phyloP scores from a whole-genome alignment of 2,888 invertebrate species.

The Ornithoptera alexandrae region DNA sequence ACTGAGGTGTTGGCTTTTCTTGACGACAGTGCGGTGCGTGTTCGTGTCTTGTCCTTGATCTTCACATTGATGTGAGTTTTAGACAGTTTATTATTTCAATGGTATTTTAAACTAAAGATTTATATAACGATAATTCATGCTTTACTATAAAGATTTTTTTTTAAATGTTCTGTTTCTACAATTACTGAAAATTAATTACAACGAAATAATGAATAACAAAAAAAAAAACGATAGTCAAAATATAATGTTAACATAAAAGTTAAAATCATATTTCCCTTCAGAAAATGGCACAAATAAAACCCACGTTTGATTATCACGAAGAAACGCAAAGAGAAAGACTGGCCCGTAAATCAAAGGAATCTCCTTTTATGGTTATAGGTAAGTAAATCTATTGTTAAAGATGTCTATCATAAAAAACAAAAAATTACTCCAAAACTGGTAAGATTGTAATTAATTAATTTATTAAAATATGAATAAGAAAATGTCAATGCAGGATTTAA shows the following conservation, averaged over 20 bases:
- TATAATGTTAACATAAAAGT: too few species aligned
- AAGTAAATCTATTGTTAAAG: slow-evolving; percentile 44
- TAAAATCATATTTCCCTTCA: slow-evolving; percentile 4
- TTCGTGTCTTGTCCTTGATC: slow-evolving; percentile 13
- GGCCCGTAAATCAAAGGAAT: slow-evolving; percentile 84
- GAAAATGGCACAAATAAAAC: slow-evolving; percentile 58
- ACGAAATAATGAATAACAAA: too few species aligned
- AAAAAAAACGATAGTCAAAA: not conserved
- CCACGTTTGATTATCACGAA: slow-evolving; percentile 75
- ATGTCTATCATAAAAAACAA: not conserved
- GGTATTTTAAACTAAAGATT: not conserved
- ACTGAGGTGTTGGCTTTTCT: not conserved
- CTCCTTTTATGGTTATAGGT: slow-evolving; percentile 86
- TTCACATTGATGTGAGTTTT: slow-evolving; percentile 19
- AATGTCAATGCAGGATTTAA: too few species aligned
- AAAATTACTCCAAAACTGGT: not conserved
- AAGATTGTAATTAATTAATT: not conserved
- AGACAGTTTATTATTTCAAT: not conserved
- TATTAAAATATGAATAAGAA: not conserved
- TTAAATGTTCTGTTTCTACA: not conserved
- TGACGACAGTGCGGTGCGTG: slow-evolving; percentile 3
- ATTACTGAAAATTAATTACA: not conserved
- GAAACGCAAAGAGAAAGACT: slow-evolving; percentile 78
- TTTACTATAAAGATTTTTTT: not conserved
- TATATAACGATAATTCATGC: not conserved